phyloP scores from a whole-genome alignment of 1,140 invertebrate species.

The Solen grandis region DNA sequence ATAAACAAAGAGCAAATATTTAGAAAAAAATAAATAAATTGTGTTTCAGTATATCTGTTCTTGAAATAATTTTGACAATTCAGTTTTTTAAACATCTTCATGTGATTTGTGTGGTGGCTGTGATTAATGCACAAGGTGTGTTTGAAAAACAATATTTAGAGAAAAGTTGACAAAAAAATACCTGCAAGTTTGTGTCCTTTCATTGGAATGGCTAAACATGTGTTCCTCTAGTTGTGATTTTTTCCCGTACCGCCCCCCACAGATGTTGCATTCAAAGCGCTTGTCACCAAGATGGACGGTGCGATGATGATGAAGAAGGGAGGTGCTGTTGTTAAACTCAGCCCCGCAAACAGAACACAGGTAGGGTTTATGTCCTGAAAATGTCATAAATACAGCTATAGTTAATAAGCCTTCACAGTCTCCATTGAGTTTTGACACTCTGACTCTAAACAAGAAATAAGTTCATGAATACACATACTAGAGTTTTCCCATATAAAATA shows the following conservation, averaged over 20 bases:
- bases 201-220: constrained; percentile 49
- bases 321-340: constrained; percentile 51
- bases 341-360: constrained; percentile 47
- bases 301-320: constrained; percentile 41
- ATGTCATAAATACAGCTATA: neutral
- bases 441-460: no score
- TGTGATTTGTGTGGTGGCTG: no score
- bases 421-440: neutral
- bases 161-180: no score
- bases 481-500: no score
- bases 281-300: constrained; percentile 49
- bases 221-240: constrained; percentile 52
- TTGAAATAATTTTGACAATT: no score
- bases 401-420: neutral
- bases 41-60: no score
- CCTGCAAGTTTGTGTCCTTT: constrained; percentile 49
- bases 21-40: no score
- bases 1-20: no score
- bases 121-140: no score
- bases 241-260: constrained; percentile 44
- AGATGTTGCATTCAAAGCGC: constrained; percentile 42
- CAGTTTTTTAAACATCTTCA: no score
- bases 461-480: no score
- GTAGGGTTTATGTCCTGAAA: constrained; percentile 47
- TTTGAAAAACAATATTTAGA: no score